Percentiles rank a stretch among this genome's conserved stretches.
Conservation (phyloP, 2,888 invertebrate genomes). For the Chrysomela aeneicollis region DNA sequence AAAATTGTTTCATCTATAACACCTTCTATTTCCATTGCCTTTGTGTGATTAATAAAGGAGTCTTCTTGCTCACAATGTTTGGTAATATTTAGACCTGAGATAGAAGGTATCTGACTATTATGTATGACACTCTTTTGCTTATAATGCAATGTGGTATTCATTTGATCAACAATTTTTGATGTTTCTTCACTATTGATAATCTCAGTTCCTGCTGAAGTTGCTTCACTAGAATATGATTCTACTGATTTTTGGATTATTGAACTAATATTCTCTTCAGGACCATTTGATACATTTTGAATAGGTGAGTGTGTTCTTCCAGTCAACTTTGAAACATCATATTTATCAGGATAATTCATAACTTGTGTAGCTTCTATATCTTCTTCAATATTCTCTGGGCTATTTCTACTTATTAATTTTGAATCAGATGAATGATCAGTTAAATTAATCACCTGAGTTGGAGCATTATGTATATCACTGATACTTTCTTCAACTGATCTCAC, state of each 20-base stretch:
- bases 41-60: slow-evolving; percentile 13
- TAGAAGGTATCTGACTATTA: slow-evolving; percentile 29
- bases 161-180: slow-evolving; percentile 16
- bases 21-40: slow-evolving; percentile 12
- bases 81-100: slow-evolving; percentile 13
- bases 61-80: slow-evolving; percentile 23
- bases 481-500: background rate
- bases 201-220: background rate
- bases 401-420: background rate
- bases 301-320: background rate
- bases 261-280: background rate
- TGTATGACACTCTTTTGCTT: slow-evolving; percentile 15
- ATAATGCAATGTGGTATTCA: background rate
- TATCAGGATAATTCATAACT: slow-evolving; percentile 4
- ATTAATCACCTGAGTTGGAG: slow-evolving; percentile 36
- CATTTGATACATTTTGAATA: background rate
- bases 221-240: background rate
- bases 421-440: background rate
- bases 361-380: slow-evolving; percentile 12
- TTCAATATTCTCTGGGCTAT: background rate
- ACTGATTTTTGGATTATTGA: too few relatives aligned
- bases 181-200: slow-evolving; percentile 7
- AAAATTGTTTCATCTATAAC: slow-evolving; percentile 28
- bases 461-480: slow-evolving; percentile 34
- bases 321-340: background rate